Percentiles rank a stretch among this genome's conserved stretches.
Conservation (phyloP, 2,113 vertebrate genomes). For the Pituophis catenifer region DNA sequence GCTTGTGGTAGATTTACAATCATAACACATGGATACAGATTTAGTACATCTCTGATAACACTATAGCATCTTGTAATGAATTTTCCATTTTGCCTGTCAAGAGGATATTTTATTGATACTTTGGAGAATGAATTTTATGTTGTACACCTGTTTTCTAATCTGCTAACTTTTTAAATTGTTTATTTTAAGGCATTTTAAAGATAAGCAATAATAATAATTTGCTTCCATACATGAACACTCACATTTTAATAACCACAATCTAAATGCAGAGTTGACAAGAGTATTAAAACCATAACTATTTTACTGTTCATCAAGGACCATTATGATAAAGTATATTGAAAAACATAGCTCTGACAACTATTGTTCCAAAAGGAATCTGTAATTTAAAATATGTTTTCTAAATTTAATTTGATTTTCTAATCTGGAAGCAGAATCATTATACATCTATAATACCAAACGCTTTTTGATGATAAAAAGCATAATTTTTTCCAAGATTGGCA, state of each 20-base stretch:
- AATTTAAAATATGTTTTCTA: not conserved
- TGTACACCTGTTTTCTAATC: not conserved
- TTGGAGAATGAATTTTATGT: not conserved
- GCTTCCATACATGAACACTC: slow-evolving; percentile 6
- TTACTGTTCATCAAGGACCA: not conserved
- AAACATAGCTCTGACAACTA: not conserved
- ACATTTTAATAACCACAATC: slow-evolving; percentile 10
- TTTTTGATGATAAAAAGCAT: accelerated
- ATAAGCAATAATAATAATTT: slow-evolving; percentile 1
- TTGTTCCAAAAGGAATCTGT: not conserved
- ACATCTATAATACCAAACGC: not conserved
- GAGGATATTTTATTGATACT: not conserved
- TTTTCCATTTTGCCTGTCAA: not conserved
- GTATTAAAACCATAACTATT: not conserved
- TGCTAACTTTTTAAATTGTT: not conserved
- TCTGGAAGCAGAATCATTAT: not conserved
- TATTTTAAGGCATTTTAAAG: not conserved
- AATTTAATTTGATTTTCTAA: not conserved
- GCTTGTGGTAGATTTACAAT: not conserved
- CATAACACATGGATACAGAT: not conserved
- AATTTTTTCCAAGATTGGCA: not conserved
- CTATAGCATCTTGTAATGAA: not conserved
- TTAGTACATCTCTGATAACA: not conserved
- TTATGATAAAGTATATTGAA: not conserved
- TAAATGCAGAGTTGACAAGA: not conserved